phyloP scores from a whole-genome alignment of 2,888 invertebrate species.

The Drosophila conformis region DNA sequence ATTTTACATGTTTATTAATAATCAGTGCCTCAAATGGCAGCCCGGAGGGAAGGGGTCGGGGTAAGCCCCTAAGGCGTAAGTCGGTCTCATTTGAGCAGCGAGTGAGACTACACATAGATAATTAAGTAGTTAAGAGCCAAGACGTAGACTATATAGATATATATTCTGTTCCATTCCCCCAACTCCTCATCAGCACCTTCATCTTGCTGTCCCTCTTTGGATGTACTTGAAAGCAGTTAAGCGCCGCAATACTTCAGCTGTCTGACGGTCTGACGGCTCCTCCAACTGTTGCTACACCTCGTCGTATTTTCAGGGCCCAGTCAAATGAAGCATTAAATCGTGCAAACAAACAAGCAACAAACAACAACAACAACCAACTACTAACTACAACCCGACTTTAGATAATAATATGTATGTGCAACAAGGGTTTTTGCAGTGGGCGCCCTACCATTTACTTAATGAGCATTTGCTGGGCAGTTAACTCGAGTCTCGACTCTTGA shows the following conservation, averaged over 20 bases:
- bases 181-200: not conserved
- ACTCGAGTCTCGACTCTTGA: constrained; percentile 5
- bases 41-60: not conserved
- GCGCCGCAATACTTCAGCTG: constrained; percentile 34
- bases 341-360: constrained; percentile 75
- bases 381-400: constrained; percentile 58
- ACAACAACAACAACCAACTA: constrained; percentile 35
- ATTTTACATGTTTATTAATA: constrained; percentile 77
- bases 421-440: constrained; percentile 7
- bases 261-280: constrained; percentile 4
- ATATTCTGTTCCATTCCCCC: not conserved
- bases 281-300: constrained; percentile 1
- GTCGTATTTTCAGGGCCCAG: constrained; percentile 30
- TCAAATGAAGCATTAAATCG: constrained; percentile 78
- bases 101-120: constrained; percentile 40
- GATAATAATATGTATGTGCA: constrained; percentile 57
- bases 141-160: constrained; percentile 23
- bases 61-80: constrained; percentile 28
- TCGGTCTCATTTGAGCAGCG: constrained; percentile 34
- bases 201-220: constrained; percentile 35
- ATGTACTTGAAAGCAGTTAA: constrained; percentile 46
- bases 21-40: constrained; percentile 23
- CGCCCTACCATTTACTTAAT: constrained; percentile 72
- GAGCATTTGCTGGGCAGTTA: constrained; percentile 35
- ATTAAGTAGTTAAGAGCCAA: constrained; percentile 58